Base-by-base conservation (phyloP, 2,888 invertebrate genomes). In the Mesorhabditis spiculigera region DNA sequence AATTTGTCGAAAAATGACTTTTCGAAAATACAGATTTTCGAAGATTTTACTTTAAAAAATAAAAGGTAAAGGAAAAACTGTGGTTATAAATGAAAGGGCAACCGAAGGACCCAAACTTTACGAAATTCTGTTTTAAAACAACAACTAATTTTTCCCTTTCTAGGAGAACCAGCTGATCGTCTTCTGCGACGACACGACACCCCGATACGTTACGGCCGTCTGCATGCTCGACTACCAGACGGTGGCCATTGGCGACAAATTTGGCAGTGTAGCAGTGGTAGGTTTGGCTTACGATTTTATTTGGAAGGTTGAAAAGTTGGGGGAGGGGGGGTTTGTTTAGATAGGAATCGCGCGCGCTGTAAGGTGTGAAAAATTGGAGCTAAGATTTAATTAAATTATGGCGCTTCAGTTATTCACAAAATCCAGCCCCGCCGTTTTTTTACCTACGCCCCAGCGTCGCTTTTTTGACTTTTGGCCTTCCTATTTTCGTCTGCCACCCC, bases 131-230 rank as follows among this genome's bases (percentile, higher is more conserved):
- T 64, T 28, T 64, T 64, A 10, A 10, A n/a, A 67, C 28, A 28
- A 28, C 28, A 28, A 28, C 28, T 28, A 28, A 67, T 13, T 10
- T 45, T 63, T 13, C 28, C 67, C 28, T 66, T 83, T 83, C 6
- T 74, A 85, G 85, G 98, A 98, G 87, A 99, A 99, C 87, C 96
- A 97, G 85, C 89, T 99, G 73, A 94, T 97, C 43, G 93, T 98
- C 69, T 99, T 98, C 88, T 95, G 96, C 4, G 98, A 98, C 86
- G 98, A 99, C 86, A 95, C 95, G 0, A 93, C 94, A 87, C 98
- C 97, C 0, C 90, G 94, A 78, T 98, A 95, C 94, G 92, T 96
- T 50, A 95, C 96, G 0, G 92, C 93, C 66, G 92, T 93, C 4
- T 92, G 92, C 75, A 90, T 96, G 68, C 88, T 99, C 66, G 98